A percentile compares a stretch with the other conserved stretches of the same genome.
These are phyloP conservation scores for Samia ricini DNA, from an alignment of 1,140 invertebrate genomes.

Conservation along the genomic window DNA sequence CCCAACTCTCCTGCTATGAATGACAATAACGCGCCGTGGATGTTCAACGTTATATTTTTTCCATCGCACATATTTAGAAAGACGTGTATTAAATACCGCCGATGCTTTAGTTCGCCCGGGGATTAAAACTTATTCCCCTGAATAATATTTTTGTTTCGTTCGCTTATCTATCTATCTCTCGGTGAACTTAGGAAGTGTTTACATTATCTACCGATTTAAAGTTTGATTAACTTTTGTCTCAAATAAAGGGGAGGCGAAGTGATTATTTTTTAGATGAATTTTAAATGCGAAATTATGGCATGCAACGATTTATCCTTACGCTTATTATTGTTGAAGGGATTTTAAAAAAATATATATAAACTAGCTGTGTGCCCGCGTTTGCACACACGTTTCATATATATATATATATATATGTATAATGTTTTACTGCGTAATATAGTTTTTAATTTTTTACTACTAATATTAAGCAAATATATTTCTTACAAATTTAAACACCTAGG, in stretches of 20 bases:
- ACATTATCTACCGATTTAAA: conserved; percentile 64
- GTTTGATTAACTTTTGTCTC: conserved; percentile 55
- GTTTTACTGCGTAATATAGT: too few species aligned
- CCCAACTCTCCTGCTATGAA: conserved; percentile 64
- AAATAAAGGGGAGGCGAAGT: conserved; percentile 24
- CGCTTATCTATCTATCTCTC: conserved; percentile 56
- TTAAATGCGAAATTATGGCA: conserved; percentile 3
- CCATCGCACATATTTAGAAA: conserved; percentile 65
- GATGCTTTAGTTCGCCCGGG: conserved; percentile 35
- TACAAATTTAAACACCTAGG: too few species aligned
- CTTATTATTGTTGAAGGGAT: neutral
- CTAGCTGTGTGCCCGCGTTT: too few species aligned
- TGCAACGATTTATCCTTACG: neutral
- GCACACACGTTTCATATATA: too few species aligned
- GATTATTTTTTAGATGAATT: conserved; percentile 18
- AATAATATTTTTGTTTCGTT: conserved; percentile 42
- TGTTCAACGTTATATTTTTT: conserved; percentile 63
- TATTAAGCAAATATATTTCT: too few species aligned
- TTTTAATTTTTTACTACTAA: too few species aligned
- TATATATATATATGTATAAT: too few species aligned
- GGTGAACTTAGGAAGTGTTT: conserved; percentile 56
- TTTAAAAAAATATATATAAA: too few species aligned
- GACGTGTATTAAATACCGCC: conserved; percentile 66
- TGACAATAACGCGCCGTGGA: conserved; percentile 69
- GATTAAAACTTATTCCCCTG: conserved; percentile 59